Evolutionary conservation across 2,888 invertebrate genomes (phyloP).

Genomic region (Ptychoptera contaminata): DNA sequence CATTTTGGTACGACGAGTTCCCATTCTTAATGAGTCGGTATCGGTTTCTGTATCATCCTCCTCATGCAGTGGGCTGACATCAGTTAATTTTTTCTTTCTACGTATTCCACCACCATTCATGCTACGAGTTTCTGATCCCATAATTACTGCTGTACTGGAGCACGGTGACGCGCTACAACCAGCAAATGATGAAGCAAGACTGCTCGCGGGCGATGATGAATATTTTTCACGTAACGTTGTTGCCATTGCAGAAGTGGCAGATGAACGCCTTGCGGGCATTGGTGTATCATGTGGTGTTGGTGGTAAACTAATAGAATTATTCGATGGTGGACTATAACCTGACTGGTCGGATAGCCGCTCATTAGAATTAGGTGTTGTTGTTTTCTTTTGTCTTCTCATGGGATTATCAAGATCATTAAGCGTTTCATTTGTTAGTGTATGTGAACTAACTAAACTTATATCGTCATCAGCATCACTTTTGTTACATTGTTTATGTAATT

Average conservation of each 20-base stretch:
- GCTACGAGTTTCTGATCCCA: slow-evolving; percentile 4
- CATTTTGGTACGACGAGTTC: slow-evolving; percentile 30
- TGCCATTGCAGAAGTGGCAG: no score
- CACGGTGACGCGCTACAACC: no score
- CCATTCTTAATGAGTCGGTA: slow-evolving; percentile 33
- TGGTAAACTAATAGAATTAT: slow-evolving; percentile 9
- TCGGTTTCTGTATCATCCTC: slow-evolving; percentile 27
- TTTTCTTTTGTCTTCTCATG: slow-evolving; percentile 1
- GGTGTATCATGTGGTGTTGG: slow-evolving; percentile 8
- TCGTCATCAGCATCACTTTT: slow-evolving; percentile 3
- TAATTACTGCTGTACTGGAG: no score
- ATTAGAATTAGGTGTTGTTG: slow-evolving; percentile 5
- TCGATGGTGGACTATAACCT: slow-evolving; percentile 6
- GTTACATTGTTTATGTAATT: no score
- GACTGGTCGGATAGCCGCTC: slow-evolving; percentile 5
- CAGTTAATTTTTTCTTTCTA: slow-evolving; percentile 1
- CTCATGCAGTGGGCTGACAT: slow-evolving; percentile 9
- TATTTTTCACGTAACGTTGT: no score
- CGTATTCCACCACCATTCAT: slow-evolving; percentile 1
- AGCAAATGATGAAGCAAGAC: no score
- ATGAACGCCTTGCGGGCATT: slow-evolving; percentile 4
- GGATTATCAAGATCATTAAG: slow-evolving; percentile 8
- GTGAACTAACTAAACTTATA: slow-evolving; percentile 10
- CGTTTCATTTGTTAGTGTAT: slow-evolving; percentile 12
- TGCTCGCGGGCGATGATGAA: no score